phyloP scores from a whole-genome alignment of 2,797 vertebrate species.

The Paramormyrops hopkinsi region DNA sequence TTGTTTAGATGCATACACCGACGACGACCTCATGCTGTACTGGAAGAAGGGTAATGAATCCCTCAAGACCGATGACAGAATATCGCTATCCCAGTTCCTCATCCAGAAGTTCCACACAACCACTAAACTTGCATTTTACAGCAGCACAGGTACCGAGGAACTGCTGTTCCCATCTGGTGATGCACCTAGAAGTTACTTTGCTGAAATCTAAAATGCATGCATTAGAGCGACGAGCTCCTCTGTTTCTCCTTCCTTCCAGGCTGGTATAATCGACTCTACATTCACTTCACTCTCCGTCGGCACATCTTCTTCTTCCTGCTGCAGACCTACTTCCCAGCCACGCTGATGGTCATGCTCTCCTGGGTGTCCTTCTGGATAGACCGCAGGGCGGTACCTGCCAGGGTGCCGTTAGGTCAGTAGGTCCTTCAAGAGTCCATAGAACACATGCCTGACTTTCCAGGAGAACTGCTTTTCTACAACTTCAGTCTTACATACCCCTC shows the following conservation, averaged over 20 bases:
- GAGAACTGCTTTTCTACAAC: neutral
- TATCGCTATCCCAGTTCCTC: conserved; percentile 93
- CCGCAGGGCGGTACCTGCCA: conserved; percentile 83
- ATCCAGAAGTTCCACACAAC: conserved; percentile 98
- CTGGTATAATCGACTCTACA: conserved; percentile 97
- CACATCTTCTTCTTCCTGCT: conserved; percentile 98
- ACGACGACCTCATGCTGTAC: conserved; percentile 94
- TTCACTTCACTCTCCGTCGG: conserved; percentile 87
- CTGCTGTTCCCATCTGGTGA: neutral
- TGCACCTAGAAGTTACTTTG: neutral
- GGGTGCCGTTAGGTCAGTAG: conserved; percentile 81
- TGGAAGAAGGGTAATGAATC: conserved; percentile 97
- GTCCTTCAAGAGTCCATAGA: neutral
- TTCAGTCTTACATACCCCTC: neutral
- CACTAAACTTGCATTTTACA: conserved; percentile 93
- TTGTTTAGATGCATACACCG: conserved; percentile 85
- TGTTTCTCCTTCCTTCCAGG: conserved; percentile 55
- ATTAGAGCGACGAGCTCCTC: neutral
- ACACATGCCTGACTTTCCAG: neutral
- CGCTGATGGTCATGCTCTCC: conserved; percentile 93
- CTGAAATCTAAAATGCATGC: neutral
- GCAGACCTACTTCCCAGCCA: conserved; percentile 93
- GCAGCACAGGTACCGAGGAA: conserved; percentile 79
- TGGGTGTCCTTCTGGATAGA: conserved; percentile 99
- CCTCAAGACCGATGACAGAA: conserved; percentile 89